phyloP scores from a whole-genome alignment of 2,113 vertebrate species.

The Ardeotis arabs region DNA sequence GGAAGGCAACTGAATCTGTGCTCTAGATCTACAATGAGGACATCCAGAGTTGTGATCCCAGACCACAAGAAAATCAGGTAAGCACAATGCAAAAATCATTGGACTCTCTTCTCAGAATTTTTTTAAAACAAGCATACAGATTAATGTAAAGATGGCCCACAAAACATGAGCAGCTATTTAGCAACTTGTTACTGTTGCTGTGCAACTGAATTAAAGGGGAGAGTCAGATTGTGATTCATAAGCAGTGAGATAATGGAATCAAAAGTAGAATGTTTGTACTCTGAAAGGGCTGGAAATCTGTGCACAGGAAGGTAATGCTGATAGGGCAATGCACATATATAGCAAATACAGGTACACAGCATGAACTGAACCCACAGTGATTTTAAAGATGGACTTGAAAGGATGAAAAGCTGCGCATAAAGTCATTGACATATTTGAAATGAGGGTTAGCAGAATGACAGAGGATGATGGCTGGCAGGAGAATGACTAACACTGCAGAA shows the following conservation, averaged over 20 bases:
- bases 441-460: accelerated
- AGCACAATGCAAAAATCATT: background rate
- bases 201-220: background rate
- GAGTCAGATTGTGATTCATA: background rate
- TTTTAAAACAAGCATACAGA: background rate
- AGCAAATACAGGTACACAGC: background rate
- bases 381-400: background rate
- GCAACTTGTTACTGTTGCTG: background rate
- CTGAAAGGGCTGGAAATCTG: background rate
- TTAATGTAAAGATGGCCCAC: background rate
- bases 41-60: accelerated
- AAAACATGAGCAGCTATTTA: background rate
- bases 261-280: background rate
- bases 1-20: background rate
- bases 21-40: background rate
- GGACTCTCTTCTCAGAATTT: background rate
- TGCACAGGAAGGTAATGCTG: background rate
- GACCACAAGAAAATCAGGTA: background rate
- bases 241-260: background rate
- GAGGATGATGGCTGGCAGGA: background rate
- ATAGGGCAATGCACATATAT: background rate
- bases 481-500: background rate
- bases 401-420: background rate
- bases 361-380: background rate
- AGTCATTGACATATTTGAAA: background rate